These are phyloP conservation scores for Antennarius maculatus DNA, from an alignment of 2,797 vertebrate genomes.

Conservation along the genomic window DNA sequence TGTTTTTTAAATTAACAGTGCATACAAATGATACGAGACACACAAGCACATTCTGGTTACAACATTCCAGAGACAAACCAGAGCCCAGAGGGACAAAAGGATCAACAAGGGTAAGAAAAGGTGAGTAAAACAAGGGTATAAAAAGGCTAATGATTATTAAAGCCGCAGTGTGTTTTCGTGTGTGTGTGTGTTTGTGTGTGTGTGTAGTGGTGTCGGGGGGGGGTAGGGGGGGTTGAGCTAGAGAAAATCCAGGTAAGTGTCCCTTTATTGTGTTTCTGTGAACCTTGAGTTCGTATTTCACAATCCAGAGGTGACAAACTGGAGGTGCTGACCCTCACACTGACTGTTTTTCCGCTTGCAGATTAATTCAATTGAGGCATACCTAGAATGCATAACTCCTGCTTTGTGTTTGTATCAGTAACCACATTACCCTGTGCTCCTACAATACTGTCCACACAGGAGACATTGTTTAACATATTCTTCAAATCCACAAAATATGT, in stretches of 20 bases:
- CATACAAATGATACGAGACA: background rate
- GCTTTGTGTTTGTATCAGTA: too few relatives aligned
- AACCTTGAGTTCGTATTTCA: slow-evolving; percentile 28
- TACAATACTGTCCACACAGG: too few relatives aligned
- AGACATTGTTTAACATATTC: too few relatives aligned
- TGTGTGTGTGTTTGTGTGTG: slow-evolving; percentile 7
- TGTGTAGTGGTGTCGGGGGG: slow-evolving; percentile 9
- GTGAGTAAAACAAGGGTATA: slow-evolving; percentile 39
- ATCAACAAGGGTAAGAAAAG: slow-evolving; percentile 41
- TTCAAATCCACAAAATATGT: too few relatives aligned
- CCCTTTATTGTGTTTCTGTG: slow-evolving; percentile 56
- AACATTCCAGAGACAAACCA: slow-evolving; percentile 16
- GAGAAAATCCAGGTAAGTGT: slow-evolving; percentile 56
- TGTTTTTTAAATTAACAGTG: slow-evolving; percentile 7
- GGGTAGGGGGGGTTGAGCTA: background rate
- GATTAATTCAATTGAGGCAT: too few relatives aligned
- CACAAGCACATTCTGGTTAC: slow-evolving; percentile 45
- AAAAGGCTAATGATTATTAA: slow-evolving; percentile 56
- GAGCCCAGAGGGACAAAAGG: slow-evolving; percentile 29
- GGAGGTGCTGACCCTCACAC: too few relatives aligned
- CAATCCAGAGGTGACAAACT: background rate
- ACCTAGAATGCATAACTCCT: too few relatives aligned
- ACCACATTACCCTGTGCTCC: too few relatives aligned
- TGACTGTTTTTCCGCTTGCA: too few relatives aligned
- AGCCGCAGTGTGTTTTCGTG: background rate